Evolutionary conservation across 2,113 vertebrate species (phyloP).

Genomic region (Rhizomys pruinosus): DNA sequence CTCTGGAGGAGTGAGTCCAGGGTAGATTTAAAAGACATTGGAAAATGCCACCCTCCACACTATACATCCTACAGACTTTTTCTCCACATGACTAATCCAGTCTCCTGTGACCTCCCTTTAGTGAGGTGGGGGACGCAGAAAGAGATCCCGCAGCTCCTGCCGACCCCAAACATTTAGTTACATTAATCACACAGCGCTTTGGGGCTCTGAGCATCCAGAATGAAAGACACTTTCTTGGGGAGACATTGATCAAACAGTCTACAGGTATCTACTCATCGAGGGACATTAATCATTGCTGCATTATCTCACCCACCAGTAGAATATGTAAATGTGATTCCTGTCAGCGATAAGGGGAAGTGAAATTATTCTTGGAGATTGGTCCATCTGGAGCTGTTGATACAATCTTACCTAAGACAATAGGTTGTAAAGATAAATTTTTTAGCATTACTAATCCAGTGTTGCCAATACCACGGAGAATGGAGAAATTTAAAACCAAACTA

Average conservation of each 20-base stretch:
- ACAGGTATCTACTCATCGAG: slow-evolving; percentile 97
- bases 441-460: slow-evolving; percentile 80
- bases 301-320: slow-evolving; percentile 93
- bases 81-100: slow-evolving; percentile 91
- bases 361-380: slow-evolving; percentile 94
- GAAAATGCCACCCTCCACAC: slow-evolving; percentile 26
- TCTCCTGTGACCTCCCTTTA: slow-evolving; percentile 93
- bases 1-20: slow-evolving; percentile 57
- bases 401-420: slow-evolving; percentile 89
- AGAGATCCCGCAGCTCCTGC: slow-evolving; percentile 86
- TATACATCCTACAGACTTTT: slow-evolving; percentile 80
- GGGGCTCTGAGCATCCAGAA: slow-evolving; percentile 88
- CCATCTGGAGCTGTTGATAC: slow-evolving; percentile 91
- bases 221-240: slow-evolving; percentile 94
- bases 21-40: slow-evolving; percentile 56
- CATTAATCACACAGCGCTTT: slow-evolving; percentile 95
- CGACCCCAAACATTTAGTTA: slow-evolving; percentile 94
- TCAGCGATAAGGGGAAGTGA: slow-evolving; percentile 93
- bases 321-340: slow-evolving; percentile 99
- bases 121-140: slow-evolving; percentile 88
- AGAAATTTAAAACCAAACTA: slow-evolving; percentile 83
- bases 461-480: slow-evolving; percentile 83
- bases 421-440: slow-evolving; percentile 89
- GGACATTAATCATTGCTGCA: slow-evolving; percentile 95
- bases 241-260: slow-evolving; percentile 93